Percentiles rank a stretch among this genome's conserved stretches.
These are phyloP conservation scores for Cottoperca gobio DNA, from an alignment of 2,797 vertebrate species.

Conservation along the genomic window DNA sequence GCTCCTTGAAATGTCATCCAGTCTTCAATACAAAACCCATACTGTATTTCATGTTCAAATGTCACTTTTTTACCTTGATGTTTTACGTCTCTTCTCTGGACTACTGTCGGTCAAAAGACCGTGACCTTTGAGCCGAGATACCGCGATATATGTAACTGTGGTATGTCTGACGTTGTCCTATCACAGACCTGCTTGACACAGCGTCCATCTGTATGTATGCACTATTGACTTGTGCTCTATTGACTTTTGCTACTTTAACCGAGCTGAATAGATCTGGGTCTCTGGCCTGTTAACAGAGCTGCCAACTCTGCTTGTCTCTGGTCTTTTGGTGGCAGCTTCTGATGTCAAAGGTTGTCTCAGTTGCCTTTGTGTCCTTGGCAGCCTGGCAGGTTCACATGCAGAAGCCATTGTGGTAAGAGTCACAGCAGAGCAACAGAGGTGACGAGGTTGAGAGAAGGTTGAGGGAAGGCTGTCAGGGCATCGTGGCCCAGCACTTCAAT, in stretches of 20 bases:
- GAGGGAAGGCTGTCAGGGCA: constrained; percentile 81
- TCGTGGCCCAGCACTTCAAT: constrained; percentile 70
- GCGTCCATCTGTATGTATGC: constrained; percentile 70
- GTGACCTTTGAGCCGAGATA: constrained; percentile 60
- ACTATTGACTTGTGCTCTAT: constrained; percentile 78
- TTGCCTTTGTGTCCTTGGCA: constrained; percentile 82
- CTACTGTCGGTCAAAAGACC: constrained; percentile 58
- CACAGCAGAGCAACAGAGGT: constrained; percentile 77
- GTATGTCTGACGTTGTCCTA: constrained; percentile 61
- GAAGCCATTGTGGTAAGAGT: constrained; percentile 77
- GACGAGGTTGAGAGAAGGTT: constrained; percentile 79
- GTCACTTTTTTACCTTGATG: constrained; percentile 65
- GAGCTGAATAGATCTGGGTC: constrained; percentile 74
- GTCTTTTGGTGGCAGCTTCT: constrained; percentile 79
- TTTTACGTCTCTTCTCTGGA: constrained; percentile 55
- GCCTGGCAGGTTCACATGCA: constrained; percentile 79
- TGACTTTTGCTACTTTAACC: constrained; percentile 76
- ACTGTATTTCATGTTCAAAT: constrained; percentile 79
- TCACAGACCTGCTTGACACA: constrained; percentile 59
- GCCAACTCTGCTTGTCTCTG: constrained; percentile 81
- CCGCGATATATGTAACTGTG: constrained; percentile 1
- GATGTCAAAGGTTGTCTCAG: constrained; percentile 82
- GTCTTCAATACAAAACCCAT: constrained; percentile 66
- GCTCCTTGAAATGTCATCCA: constrained; percentile 80
- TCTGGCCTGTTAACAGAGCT: constrained; percentile 76